Evolutionary conservation across 2,888 invertebrate species (phyloP).

Genomic region (Cecidostiba fungosa): DNA sequence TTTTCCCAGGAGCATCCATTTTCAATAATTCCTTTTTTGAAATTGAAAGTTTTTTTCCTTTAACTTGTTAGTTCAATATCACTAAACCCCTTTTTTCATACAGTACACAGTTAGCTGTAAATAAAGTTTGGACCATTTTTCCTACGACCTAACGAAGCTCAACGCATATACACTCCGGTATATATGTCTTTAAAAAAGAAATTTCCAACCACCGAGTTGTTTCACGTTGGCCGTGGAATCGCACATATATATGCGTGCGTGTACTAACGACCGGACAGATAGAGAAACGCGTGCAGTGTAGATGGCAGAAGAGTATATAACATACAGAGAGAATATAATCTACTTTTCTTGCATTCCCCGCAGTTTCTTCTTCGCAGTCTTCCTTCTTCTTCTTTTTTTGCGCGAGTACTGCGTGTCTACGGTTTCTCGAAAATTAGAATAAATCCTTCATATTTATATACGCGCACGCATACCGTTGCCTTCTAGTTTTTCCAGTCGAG

Average conservation of each 20-base stretch:
- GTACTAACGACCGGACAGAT: conserved; percentile 59
- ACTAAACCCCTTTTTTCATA: too few relatives aligned
- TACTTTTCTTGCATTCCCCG: conserved; percentile 51
- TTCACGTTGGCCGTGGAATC: too few relatives aligned
- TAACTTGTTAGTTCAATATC: too few relatives aligned
- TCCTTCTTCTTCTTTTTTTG: not conserved
- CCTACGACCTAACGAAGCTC: too few relatives aligned
- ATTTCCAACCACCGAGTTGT: too few relatives aligned
- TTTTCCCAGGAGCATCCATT: too few relatives aligned
- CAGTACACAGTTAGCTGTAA: too few relatives aligned
- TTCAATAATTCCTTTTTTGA: too few relatives aligned
- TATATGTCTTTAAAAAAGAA: too few relatives aligned
- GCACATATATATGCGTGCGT: not conserved
- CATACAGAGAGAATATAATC: conserved; percentile 51
- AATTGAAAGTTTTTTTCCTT: too few relatives aligned
- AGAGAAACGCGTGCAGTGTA: conserved; percentile 27
- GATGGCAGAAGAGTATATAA: conserved; percentile 63
- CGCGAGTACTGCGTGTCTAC: not conserved
- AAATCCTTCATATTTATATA: conserved; percentile 26
- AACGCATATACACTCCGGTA: too few relatives aligned
- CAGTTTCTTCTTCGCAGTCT: not conserved
- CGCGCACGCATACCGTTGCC: conserved; percentile 64
- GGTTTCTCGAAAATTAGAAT: conserved; percentile 6
- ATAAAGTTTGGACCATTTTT: too few relatives aligned
- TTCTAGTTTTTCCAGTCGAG: conserved; percentile 61